Evolutionary conservation across 2,113 vertebrate species (phyloP).

Genomic region (Amphilophus citrinellus): DNA sequence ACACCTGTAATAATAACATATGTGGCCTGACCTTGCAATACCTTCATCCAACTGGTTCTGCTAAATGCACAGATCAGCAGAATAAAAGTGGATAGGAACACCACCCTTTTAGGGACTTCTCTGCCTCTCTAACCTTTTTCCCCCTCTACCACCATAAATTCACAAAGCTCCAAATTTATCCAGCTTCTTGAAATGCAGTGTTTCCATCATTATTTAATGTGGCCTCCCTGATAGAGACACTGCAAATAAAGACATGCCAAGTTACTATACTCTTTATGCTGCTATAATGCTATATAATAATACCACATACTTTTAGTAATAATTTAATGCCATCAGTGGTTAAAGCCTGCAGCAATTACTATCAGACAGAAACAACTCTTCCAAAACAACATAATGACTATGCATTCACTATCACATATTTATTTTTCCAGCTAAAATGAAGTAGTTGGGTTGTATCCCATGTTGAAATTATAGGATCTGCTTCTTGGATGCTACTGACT

Average conservation of each 20-base stretch:
- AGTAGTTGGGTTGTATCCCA: slow-evolving; percentile 4
- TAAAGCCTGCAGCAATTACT: neutral
- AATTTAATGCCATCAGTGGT: neutral
- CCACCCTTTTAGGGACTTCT: neutral
- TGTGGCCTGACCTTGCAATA: neutral
- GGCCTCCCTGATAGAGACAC: neutral
- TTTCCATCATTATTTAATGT: neutral
- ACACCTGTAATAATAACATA: neutral
- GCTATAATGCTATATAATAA: no score
- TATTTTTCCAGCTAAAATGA: slow-evolving; percentile 40
- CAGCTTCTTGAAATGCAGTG: neutral
- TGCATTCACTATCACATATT: neutral
- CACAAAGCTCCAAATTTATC: neutral
- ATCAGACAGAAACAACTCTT: neutral
- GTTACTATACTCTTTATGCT: no score
- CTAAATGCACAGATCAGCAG: neutral
- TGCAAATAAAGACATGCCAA: neutral
- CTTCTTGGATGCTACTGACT: neutral
- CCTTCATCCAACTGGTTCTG: neutral
- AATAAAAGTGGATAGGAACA: neutral
- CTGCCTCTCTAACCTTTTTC: neutral
- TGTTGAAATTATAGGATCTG: slow-evolving; percentile 42
- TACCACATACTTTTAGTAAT: no score
- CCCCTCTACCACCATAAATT: neutral
- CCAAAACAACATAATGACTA: neutral